These are phyloP conservation scores for Oreohelix idahoensis DNA, from an alignment of 1,140 invertebrate species.

Conservation along the genomic window DNA sequence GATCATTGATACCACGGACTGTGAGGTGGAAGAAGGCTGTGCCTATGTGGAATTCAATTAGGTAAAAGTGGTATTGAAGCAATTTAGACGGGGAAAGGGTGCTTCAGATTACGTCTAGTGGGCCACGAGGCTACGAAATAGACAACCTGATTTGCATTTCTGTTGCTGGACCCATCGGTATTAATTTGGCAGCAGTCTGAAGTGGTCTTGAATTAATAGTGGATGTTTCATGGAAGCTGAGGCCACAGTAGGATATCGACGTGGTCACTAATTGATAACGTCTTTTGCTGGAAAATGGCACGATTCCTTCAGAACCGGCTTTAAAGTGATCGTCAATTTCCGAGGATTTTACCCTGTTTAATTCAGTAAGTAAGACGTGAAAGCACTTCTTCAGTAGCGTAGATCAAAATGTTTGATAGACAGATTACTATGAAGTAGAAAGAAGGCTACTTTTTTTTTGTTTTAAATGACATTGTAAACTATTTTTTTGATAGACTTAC, in stretches of 20 bases:
- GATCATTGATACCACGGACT: slow-evolving; percentile 6
- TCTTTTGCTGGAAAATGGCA: background rate
- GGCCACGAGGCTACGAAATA: background rate
- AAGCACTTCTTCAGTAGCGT: too few species aligned
- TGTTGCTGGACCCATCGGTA: background rate
- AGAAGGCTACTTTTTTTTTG: too few species aligned
- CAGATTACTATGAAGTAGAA: too few species aligned
- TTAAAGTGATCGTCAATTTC: background rate
- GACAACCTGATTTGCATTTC: background rate
- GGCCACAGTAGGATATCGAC: background rate
- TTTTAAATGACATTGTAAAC: too few species aligned
- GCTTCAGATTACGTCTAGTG: background rate
- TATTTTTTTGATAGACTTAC: too few species aligned
- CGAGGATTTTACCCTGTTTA: background rate
- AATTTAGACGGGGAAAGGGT: background rate
- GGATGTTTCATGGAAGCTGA: background rate
- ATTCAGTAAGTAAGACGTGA: background rate
- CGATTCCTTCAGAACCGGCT: too few species aligned
- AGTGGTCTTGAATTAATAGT: background rate
- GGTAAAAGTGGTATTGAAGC: background rate
- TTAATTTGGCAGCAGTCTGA: background rate
- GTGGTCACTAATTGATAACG: background rate
- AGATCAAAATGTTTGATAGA: too few species aligned
- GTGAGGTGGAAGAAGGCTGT: background rate
- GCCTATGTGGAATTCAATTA: slow-evolving; percentile 7